Evolutionary conservation across 2,797 vertebrate species (phyloP).

Genomic region (Acipenser oxyrinchus): DNA sequence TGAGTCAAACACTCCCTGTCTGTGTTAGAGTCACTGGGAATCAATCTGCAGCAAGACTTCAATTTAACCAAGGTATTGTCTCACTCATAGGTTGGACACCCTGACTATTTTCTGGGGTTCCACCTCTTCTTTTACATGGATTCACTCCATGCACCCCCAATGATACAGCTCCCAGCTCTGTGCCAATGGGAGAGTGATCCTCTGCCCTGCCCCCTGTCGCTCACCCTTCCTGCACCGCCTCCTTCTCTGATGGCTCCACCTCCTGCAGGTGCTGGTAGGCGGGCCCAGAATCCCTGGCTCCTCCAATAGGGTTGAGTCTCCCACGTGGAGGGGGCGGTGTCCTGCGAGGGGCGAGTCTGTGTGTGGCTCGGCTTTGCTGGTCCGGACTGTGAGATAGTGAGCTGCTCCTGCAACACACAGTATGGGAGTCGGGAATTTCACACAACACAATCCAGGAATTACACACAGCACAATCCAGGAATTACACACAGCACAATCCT

Average conservation of each 20-base stretch:
- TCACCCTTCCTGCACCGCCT: constrained; percentile 52
- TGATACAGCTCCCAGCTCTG: too few species aligned
- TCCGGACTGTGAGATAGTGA: constrained; percentile 55
- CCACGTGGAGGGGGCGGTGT: constrained; percentile 57
- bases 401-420: constrained; percentile 43
- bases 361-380: constrained; percentile 39
- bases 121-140: too few species aligned
- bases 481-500: too few species aligned
- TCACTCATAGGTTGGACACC: too few species aligned
- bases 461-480: too few species aligned
- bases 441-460: too few species aligned
- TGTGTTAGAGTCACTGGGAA: not conserved
- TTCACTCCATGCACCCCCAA: too few species aligned
- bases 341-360: constrained; percentile 45
- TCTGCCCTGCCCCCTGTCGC: constrained; percentile 2
- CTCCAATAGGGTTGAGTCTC: constrained; percentile 49
- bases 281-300: constrained; percentile 40
- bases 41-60: not conserved
- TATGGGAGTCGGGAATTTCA: too few species aligned
- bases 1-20: not conserved
- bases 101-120: too few species aligned
- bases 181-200: too few species aligned
- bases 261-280: constrained; percentile 64
- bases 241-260: constrained; percentile 47
- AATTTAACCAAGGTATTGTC: too few species aligned